A percentile compares a stretch with the other conserved stretches of the same genome.
These are phyloP conservation scores for Thymelicus sylvestris DNA, from an alignment of 2,888 invertebrate species.

Conservation along the genomic window DNA sequence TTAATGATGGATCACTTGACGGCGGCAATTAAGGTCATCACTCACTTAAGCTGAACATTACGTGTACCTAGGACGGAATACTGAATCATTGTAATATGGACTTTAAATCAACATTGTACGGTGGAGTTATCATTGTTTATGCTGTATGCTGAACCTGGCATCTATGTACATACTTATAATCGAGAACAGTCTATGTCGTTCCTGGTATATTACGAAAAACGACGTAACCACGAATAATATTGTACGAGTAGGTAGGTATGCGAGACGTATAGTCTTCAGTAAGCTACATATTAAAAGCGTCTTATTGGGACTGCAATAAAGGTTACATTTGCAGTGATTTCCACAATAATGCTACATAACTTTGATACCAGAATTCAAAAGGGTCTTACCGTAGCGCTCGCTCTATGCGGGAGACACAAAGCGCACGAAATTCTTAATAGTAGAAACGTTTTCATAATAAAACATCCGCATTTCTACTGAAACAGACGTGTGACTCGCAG, in stretches of 20 bases:
- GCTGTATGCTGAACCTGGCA: background rate
- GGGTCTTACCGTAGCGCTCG: slow-evolving; percentile 5
- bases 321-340: slow-evolving; percentile 4
- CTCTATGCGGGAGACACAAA: slow-evolving; percentile 24
- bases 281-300: background rate
- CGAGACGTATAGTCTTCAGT: background rate
- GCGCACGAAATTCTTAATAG: slow-evolving; percentile 30
- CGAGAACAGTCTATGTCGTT: background rate
- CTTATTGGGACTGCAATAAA: slow-evolving; percentile 1
- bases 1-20: slow-evolving; percentile 32
- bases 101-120: background rate
- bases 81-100: background rate
- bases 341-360: background rate
- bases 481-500: slow-evolving; percentile 30
- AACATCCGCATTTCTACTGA: slow-evolving; percentile 24
- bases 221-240: background rate
- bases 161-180: background rate
- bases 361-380: slow-evolving; percentile 21
- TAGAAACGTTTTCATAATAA: slow-evolving; percentile 37
- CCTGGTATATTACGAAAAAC: background rate
- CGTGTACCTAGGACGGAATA: background rate
- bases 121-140: background rate
- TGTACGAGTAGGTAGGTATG: too few relatives aligned
- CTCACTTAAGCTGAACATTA: slow-evolving; percentile 17
- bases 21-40: slow-evolving; percentile 28